Evolutionary conservation across 2,888 invertebrate species (phyloP), one percentile per base, ranked within the genome.

Genomic region (Thecocarcelia acutangulata): DNA sequence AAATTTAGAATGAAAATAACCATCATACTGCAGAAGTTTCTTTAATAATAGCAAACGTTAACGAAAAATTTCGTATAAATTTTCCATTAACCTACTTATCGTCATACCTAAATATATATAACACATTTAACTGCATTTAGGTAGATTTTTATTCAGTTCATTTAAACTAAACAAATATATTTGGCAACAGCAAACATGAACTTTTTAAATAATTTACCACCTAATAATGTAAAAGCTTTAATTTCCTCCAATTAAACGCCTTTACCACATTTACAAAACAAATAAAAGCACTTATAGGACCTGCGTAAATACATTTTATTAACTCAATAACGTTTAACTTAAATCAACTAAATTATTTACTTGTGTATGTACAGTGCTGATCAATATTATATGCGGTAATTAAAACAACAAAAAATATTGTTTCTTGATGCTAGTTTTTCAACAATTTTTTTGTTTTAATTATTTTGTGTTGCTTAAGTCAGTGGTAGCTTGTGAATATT

Each of bases 151-250:
- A 28, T 15, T 2, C 9, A 15, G 15, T n/a, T 28, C 15, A n/a
- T 3, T 52, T n/a, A 28, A n/a, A 28, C 24, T 33, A 3, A 28
- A 46, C 21, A 12, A 44, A 69, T 42, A 37, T 46, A 56, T 70
- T 58, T 77, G 48, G 42, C 11, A 21, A 28, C n/a, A 40, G 24
- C 50, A 64, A 70, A 70, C 64, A 64, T 9, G 17, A 77, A 63
- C 19, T 37, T 58, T 68, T 77, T 77, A 69, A 69, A 77, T 77
- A 63, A 77, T 77, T 73, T 42, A 77, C 48, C 56, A 58, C 50
- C 69, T 24, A 61, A 77, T 73, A 61, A 73, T 69, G 69, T 72
- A 56, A 76, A 80, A 75, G 80, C 75, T 75, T 81, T 81, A 81
- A 77, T 81, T 73, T 73, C 48, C 73, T 56, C 58, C 73, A 81